Evolutionary conservation across 2,113 vertebrate species (phyloP), one percentile per base, ranked within the genome.

Genomic region (Bufo gargarizans): DNA sequence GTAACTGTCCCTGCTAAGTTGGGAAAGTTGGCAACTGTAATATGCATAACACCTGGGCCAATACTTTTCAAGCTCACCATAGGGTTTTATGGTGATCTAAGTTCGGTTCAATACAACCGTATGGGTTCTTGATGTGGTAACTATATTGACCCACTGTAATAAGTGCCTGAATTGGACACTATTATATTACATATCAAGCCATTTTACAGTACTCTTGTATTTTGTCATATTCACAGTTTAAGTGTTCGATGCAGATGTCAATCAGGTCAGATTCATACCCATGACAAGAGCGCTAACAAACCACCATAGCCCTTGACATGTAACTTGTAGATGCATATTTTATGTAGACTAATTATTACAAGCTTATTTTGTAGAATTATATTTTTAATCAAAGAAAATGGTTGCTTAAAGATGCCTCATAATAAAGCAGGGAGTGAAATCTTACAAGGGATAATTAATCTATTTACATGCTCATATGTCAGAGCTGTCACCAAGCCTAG

Each of bases 381-480:
- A 53, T 78, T 4, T 19, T 58, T 77, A 58, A 79, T 58, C n/a
- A 79, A 22, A 22, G 5, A 56, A 5, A 16, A 80, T 59, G 14
- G 4, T 33, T 59, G 12, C 78, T 45, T 43, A 11, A 45, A 45
- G 78, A 61, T 45, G 56, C 14, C 55, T 61, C 78, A 59, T 81
- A 61, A 59, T 81, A 81, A 43, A 81, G 20, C 78, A 33, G 78
- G 78, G 78, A 81, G 56, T 81, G 78, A 81, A 81, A 59, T 80
- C 33, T 80, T 59, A 80, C 78, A 81, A 61, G 56, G 7, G 58
- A 33, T 81, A 58, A 78, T 78, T 33, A 56, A 81, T 43, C 78
- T 81, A 56, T 81, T 81, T 61, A 59, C 78, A 81, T 81, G 78
- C 56, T 61, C 33, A 81, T 81, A 45, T 56, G 56, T 80, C 58